phyloP scores from a whole-genome alignment of 2,888 invertebrate species.

The Theretra japonica region DNA sequence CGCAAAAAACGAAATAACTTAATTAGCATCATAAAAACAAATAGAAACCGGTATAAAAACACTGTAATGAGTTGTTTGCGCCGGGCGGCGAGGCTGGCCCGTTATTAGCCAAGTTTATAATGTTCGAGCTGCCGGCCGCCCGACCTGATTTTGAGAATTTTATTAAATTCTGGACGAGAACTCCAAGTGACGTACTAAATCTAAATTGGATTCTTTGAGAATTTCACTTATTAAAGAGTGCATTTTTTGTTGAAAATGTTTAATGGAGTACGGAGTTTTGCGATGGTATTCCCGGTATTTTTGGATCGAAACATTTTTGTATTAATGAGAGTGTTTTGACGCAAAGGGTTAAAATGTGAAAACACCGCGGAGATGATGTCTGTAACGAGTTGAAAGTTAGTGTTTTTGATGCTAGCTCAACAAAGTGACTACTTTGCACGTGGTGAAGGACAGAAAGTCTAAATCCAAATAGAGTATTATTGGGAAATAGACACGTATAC shows the following conservation, averaged over 20 bases:
- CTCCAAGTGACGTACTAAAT: slow-evolving; percentile 39
- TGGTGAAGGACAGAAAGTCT: too few species aligned
- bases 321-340: too few species aligned
- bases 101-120: slow-evolving; percentile 16
- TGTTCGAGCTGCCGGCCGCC: background rate
- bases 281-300: background rate
- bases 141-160: slow-evolving; percentile 40
- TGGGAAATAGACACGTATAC: too few species aligned
- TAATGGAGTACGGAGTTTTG: background rate
- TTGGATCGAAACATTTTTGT: background rate
- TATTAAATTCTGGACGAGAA: slow-evolving; percentile 42
- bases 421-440: too few species aligned
- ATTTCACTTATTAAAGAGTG: slow-evolving; percentile 34
- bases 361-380: too few species aligned
- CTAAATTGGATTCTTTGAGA: slow-evolving; percentile 40
- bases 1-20: slow-evolving; percentile 21
- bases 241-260: slow-evolving; percentile 8
- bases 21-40: slow-evolving; percentile 25
- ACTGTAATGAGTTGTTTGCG: slow-evolving; percentile 18
- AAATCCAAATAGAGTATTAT: too few species aligned
- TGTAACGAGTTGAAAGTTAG: too few species aligned
- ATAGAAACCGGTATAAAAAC: background rate
- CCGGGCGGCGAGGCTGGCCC: background rate
- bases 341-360: too few species aligned
- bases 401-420: too few species aligned